Evolutionary conservation across 2,797 vertebrate species (phyloP), one percentile per base, ranked within the genome.

Genomic region (Fratercula arctica): DNA sequence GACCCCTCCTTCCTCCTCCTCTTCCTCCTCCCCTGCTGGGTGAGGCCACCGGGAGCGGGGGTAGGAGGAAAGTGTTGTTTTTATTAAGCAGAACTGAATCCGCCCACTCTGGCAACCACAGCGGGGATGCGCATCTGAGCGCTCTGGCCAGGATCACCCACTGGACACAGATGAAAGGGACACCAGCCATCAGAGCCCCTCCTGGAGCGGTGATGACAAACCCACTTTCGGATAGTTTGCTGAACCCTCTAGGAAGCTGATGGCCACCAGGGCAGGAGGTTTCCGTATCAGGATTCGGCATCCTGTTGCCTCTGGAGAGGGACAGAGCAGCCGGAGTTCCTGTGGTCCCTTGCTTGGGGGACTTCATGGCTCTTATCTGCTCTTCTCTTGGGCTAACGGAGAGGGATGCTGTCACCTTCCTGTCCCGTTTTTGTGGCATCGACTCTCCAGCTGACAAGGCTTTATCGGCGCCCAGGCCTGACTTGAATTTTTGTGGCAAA

Each of bases 141-240:
- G 60, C 25, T 86, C 31, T 41, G 39, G 26, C 37, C 1, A 1
- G 41, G 61, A 35, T 21, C 17, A 1, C 46, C 28, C 25, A 1
- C 0, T 1, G 50, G n/a, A 4, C 23, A 3, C 51, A 11, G 2
- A 28, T 3, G 50, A 3, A 13, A 13, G 67, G 39, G 43, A 7
- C 64, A 39, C 11, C 53, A 20, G 0, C 29, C 21, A 6, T 8
- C 16, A 25, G 57, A 67, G 67, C 89, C 33, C 84, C 83, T 83
- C 63, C 72, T 24, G 73, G 33, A 19, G 26, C 1, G 1, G 16
- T 0, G 14, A 4, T 11, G 61, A 4, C n/a, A 57, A 74, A 66
- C 39, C 59, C 0, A 0, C 1, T 23, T 4, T 5, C 0, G 19
- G 48, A 6, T 4, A 4, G 13, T 13, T 25, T 24, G 24, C 31